phyloP scores from a whole-genome alignment of 2,888 invertebrate species.

The Cecidostiba fungosa region DNA sequence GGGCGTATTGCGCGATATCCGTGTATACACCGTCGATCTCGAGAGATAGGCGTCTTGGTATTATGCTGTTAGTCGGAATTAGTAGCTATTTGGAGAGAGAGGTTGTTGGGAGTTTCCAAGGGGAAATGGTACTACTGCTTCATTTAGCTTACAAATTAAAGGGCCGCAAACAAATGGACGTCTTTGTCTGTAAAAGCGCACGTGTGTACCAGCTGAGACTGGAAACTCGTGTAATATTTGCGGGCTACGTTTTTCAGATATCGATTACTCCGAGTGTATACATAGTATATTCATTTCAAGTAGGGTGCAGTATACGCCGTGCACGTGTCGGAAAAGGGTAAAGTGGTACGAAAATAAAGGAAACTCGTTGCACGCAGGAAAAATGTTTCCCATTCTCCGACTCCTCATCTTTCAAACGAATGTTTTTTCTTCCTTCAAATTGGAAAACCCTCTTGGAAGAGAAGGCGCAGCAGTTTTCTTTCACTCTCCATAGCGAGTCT shows the following conservation, averaged over 20 bases:
- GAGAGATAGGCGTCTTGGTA: neutral
- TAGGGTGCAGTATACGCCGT: neutral
- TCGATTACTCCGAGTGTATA: slow-evolving; percentile 22
- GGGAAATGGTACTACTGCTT: neutral
- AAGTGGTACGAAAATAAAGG: slow-evolving; percentile 6
- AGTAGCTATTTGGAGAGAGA: neutral
- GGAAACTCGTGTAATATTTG: neutral
- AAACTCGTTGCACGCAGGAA: neutral
- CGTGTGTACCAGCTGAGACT: slow-evolving; percentile 12
- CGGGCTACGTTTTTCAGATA: neutral
- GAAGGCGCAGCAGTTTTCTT: neutral
- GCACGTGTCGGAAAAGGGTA: too few species aligned
- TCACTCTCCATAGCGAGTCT: neutral
- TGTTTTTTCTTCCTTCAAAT: slow-evolving; percentile 22
- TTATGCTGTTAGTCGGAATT: slow-evolving; percentile 2
- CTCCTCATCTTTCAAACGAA: neutral
- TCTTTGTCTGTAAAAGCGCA: neutral
- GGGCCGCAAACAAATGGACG: neutral
- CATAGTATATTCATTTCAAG: neutral
- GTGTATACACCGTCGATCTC: neutral
- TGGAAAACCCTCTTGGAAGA: slow-evolving; percentile 13
- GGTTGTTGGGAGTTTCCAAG: neutral
- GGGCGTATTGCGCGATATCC: slow-evolving; percentile 18
- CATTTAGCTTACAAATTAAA: slow-evolving; percentile 1
- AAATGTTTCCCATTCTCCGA: neutral